Evolutionary conservation across 2,113 vertebrate species (phyloP), one percentile per base, ranked within the genome.

Genomic region (Bambusicola thoracicus): DNA sequence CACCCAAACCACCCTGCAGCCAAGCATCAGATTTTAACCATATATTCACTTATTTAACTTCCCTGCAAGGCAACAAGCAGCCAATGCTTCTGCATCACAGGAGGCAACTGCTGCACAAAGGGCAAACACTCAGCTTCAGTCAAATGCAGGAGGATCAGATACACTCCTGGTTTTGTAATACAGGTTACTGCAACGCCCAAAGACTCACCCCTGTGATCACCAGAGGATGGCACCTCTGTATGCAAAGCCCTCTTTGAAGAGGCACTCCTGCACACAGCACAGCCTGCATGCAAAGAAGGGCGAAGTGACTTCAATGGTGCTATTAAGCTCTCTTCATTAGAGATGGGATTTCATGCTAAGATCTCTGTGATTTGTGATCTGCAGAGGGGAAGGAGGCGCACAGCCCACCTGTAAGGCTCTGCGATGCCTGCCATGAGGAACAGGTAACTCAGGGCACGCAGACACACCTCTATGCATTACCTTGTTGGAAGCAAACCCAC

Each of bases 151-250:
- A 18, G 10, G 11, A 72, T 25, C 10, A n/a, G 41, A 51, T 21
- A n/a, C n/a, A n/a, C n/a, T 29, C 17, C 62, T 73, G n/a, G 15
- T 32, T 81, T 68, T 53, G 43, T 66, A 48, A 59, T 30, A 18
- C 8, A 53, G 10, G 20, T 21, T 5, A 19, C 10, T 3, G 19
- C 11, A 30, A 38, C 2, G 11, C 2, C 68, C 51, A 34, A n/a
- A 34, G 49, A 70, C 1, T 10, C 4, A 24, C 20, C 41, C n/a
- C 38, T 12, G 0, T 29, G 36, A 55, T 14, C 10, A 16, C 21
- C 2, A 1, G 29, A 0, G 1, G 30, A 6, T 1, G 4, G 46
- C 34, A 65, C 13, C 34, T 56, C 19, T 2, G 61, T 3, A 49
- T 29, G 80, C 68, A 56, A 49, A 92, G 55, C 56, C 36, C 27